Evolutionary conservation across 2,888 invertebrate species (phyloP).

Genomic region (Sussaba pulchella): DNA sequence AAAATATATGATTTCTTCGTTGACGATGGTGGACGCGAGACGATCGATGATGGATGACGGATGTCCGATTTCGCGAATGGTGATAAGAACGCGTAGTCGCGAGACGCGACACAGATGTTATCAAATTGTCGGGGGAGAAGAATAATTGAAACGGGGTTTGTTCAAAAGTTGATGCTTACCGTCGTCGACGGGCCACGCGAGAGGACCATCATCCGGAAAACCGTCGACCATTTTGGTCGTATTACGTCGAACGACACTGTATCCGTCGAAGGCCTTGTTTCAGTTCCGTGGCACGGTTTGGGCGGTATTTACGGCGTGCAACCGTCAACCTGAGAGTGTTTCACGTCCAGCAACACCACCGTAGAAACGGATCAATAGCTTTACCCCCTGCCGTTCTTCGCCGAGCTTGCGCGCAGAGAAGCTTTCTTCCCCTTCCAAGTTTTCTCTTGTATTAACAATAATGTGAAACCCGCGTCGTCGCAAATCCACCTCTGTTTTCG

Average conservation of each 20-base stretch:
- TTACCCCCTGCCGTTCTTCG: constrained; percentile 63
- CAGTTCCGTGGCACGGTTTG: constrained; percentile 46
- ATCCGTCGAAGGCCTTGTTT: constrained; percentile 36
- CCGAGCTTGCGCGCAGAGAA: constrained; percentile 78
- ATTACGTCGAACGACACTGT: constrained; percentile 49
- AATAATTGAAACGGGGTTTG: too few species aligned
- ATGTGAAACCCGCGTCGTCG: constrained; percentile 40
- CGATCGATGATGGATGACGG: constrained; percentile 14
- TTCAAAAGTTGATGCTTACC: constrained; percentile 81
- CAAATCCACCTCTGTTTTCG: not conserved
- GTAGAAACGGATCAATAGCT: constrained; percentile 80
- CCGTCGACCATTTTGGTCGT: constrained; percentile 80
- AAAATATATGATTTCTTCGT: too few species aligned
- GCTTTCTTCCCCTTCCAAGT: constrained; percentile 50
- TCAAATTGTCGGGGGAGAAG: too few species aligned
- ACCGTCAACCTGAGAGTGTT: constrained; percentile 73
- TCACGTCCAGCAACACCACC: constrained; percentile 65
- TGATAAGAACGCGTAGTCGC: too few species aligned
- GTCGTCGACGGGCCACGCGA: constrained; percentile 81
- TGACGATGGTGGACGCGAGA: not conserved
- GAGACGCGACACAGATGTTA: too few species aligned
- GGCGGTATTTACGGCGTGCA: constrained; percentile 77
- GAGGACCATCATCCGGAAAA: constrained; percentile 81
- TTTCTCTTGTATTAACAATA: constrained; percentile 32
- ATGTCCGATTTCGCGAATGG: too few species aligned